Conservation (phyloP, 37 sponge, comb jelly and placozoan species). For the Tethya wilhelma region DNA sequence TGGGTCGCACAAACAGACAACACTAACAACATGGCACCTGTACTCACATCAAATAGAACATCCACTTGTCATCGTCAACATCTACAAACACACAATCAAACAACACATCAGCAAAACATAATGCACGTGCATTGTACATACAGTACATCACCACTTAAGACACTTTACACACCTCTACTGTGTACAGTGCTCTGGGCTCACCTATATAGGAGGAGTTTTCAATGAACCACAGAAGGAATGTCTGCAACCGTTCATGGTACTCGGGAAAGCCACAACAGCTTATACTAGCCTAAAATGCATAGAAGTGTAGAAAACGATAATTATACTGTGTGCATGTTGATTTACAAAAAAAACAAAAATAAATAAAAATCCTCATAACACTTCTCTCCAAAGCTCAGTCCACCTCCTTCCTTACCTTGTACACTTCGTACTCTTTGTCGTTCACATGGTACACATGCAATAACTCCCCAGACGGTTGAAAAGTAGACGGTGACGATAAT, state of each 20-base stretch:
- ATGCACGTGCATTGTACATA: not conserved
- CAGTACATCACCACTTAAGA: not conserved
- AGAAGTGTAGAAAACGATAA: constrained; percentile 14
- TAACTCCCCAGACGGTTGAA: constrained; percentile 73
- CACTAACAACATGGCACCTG: no score
- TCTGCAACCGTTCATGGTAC: constrained; percentile 68
- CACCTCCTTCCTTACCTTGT: constrained; percentile 19
- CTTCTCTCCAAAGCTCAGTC: not conserved
- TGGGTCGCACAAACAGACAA: not conserved
- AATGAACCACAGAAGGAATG: constrained; percentile 90
- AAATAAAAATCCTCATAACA: not conserved
- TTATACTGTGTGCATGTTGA: not conserved
- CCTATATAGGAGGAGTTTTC: constrained; percentile 92
- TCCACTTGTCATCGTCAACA: constrained; percentile 86
- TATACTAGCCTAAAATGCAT: constrained; percentile 38
- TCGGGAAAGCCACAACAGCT: constrained; percentile 62
- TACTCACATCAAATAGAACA: constrained; percentile 78
- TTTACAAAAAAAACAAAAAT: not conserved
- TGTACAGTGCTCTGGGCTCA: constrained; percentile 10
- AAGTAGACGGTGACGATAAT: constrained; percentile 30
- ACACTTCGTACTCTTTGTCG: constrained; percentile 50
- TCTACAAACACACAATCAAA: no score
- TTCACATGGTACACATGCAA: constrained; percentile 29
- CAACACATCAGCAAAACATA: not conserved
- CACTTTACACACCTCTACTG: not conserved